phyloP scores from a whole-genome alignment of 2,888 invertebrate species.

The Drosophila prostipennis region DNA sequence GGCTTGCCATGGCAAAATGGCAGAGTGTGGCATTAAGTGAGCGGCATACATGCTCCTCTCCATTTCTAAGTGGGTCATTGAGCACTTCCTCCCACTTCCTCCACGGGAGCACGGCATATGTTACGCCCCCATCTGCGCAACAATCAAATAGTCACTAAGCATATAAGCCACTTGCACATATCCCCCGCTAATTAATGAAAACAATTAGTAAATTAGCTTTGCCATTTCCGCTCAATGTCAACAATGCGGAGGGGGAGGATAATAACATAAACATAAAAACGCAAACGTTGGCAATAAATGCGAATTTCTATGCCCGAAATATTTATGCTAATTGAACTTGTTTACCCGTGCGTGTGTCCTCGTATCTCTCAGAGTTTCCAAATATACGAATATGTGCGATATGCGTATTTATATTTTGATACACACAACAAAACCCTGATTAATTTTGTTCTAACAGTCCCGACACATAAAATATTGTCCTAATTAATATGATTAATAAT shows the following conservation, averaged over 20 bases:
- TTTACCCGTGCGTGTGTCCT: slow-evolving; percentile 70
- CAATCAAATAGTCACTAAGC: slow-evolving; percentile 47
- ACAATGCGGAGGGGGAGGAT: slow-evolving; percentile 17
- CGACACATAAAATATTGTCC: background rate
- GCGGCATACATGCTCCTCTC: slow-evolving; percentile 13
- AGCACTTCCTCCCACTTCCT: slow-evolving; percentile 22
- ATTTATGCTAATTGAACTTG: slow-evolving; percentile 78
- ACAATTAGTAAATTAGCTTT: slow-evolving; percentile 77
- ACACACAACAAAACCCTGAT: background rate
- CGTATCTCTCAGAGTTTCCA: slow-evolving; percentile 37
- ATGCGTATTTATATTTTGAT: slow-evolving; percentile 12
- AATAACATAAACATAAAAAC: slow-evolving; percentile 73
- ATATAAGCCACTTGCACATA: slow-evolving; percentile 39
- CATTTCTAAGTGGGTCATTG: slow-evolving; percentile 62
- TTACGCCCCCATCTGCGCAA: slow-evolving; percentile 14
- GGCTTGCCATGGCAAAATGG: slow-evolving; percentile 22
- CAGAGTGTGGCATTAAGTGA: slow-evolving; percentile 23
- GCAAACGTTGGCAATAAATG: slow-evolving; percentile 77
- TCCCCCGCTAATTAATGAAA: slow-evolving; percentile 72
- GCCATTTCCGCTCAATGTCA: slow-evolving; percentile 53
- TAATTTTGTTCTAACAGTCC: background rate
- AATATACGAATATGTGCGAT: slow-evolving; percentile 14
- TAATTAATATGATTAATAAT: background rate
- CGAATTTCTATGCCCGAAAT: slow-evolving; percentile 66
- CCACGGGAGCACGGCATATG: slow-evolving; percentile 22